These are phyloP conservation scores for Chaitophorus viminalis DNA, from an alignment of 2,888 invertebrate genomes.

Conservation along the genomic window DNA sequence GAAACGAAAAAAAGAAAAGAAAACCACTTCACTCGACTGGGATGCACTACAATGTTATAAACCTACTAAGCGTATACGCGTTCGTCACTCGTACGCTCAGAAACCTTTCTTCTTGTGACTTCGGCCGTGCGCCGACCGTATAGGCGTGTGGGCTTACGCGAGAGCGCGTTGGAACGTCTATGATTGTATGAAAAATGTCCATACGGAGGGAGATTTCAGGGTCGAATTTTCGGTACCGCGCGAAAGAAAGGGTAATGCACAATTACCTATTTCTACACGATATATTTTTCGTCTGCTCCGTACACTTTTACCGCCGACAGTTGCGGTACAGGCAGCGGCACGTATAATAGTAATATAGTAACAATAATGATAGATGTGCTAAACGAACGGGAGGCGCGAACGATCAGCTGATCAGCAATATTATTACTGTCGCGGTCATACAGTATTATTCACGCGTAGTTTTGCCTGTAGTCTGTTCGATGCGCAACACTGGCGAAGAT, in stretches of 20 bases:
- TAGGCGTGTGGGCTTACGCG: no score
- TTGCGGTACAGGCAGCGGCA: no score
- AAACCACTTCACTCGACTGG: not conserved
- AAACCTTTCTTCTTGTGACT: not conserved
- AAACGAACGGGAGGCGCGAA: no score
- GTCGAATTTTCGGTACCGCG: not conserved
- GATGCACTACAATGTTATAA: not conserved
- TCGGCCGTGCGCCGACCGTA: not conserved
- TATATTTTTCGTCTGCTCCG: not conserved
- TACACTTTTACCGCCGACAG: not conserved
- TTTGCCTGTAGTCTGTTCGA: no score
- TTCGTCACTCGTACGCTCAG: not conserved
- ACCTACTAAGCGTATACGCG: not conserved
- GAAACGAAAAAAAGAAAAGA: not conserved
- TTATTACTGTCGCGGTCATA: no score
- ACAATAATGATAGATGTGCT: not conserved
- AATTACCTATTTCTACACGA: not conserved
- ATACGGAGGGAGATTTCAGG: conserved; percentile 3
- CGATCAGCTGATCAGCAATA: no score
- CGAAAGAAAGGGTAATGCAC: not conserved
- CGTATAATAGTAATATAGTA: not conserved
- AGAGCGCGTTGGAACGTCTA: not conserved
- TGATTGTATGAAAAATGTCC: not conserved
- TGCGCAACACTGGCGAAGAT: no score
- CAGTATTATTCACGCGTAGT: no score